Evolutionary conservation across 1,140 invertebrate genomes (phyloP).

Genomic region (Drosophila rhopaloa): DNA sequence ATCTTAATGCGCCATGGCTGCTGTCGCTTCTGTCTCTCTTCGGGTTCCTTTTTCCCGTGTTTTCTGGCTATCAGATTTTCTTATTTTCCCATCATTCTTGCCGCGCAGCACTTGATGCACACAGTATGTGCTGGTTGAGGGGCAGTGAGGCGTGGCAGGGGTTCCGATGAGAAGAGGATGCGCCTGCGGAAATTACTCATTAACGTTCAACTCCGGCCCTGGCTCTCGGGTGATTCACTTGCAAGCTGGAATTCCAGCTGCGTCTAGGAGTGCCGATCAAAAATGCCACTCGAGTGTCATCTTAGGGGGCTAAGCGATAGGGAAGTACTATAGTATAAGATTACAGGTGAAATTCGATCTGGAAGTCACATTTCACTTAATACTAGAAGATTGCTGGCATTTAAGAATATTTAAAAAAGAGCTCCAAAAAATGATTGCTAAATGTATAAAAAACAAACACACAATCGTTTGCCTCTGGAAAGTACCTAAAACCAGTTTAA

Average conservation of each 20-base stretch:
- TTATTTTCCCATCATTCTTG: conserved; percentile 72
- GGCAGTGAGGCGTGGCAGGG: conserved; percentile 24
- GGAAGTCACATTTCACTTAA: not conserved
- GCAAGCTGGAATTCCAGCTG: conserved; percentile 54
- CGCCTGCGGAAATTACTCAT: conserved; percentile 80
- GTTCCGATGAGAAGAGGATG: conserved; percentile 53
- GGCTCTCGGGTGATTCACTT: conserved; percentile 48
- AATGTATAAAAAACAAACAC: too few relatives aligned
- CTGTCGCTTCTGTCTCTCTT: conserved; percentile 76
- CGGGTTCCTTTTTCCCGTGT: conserved; percentile 12
- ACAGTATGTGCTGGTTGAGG: conserved; percentile 13
- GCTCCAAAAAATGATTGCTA: too few relatives aligned
- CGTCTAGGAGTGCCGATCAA: conserved; percentile 43
- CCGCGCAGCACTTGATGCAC: conserved; percentile 77
- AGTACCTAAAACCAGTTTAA: too few relatives aligned
- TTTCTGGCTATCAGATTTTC: conserved; percentile 73
- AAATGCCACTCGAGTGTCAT: conserved; percentile 58
- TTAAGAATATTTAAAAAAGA: not conserved
- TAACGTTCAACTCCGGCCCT: conserved; percentile 54
- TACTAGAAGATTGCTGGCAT: not conserved
- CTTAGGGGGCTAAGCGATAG: conserved; percentile 11
- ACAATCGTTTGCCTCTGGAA: too few relatives aligned
- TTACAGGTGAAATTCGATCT: conserved; percentile 2
- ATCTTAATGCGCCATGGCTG: conserved; percentile 80
- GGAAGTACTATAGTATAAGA: not conserved